Conservation (phyloP, 2,888 invertebrate genomes). For the Rotaria socialis region DNA sequence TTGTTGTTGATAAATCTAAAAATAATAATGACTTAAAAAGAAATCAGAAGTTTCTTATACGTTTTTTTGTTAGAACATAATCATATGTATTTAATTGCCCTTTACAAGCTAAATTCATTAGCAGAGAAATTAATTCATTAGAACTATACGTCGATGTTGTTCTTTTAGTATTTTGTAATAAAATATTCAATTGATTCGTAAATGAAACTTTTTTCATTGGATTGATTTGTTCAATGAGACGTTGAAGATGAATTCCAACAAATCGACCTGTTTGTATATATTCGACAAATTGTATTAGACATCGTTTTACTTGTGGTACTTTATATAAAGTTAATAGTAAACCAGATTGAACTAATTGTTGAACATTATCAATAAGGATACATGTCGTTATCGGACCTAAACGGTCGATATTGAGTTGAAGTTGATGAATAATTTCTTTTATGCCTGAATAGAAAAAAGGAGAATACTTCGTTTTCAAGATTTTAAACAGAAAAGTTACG, state of each 20-base stretch:
- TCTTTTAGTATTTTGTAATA: background rate
- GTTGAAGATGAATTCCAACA: background rate
- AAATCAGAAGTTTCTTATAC: background rate
- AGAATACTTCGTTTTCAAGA: no score
- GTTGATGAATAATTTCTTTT: conserved; percentile 4
- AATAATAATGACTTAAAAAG: background rate
- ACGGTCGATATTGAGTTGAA: background rate
- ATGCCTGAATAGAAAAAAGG: background rate
- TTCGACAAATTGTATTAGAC: background rate
- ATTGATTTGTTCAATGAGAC: conserved; percentile 5
- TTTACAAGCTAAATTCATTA: background rate
- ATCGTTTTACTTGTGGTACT: background rate
- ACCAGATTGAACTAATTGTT: background rate
- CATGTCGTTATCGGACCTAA: background rate
- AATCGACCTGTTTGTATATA: background rate
- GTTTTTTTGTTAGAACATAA: background rate
- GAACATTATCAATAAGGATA: background rate
- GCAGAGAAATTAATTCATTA: background rate
- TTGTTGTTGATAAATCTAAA: background rate
- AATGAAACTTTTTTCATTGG: background rate
- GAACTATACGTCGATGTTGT: background rate
- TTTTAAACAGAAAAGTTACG: no score
- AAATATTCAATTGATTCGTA: background rate
- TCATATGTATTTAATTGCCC: background rate
- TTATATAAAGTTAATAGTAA: background rate